Percentiles rank a stretch among this genome's conserved stretches.
These are phyloP conservation scores for Rhegmatorhina hoffmannsi DNA, from an alignment of 2,113 vertebrate species.

Conservation along the genomic window DNA sequence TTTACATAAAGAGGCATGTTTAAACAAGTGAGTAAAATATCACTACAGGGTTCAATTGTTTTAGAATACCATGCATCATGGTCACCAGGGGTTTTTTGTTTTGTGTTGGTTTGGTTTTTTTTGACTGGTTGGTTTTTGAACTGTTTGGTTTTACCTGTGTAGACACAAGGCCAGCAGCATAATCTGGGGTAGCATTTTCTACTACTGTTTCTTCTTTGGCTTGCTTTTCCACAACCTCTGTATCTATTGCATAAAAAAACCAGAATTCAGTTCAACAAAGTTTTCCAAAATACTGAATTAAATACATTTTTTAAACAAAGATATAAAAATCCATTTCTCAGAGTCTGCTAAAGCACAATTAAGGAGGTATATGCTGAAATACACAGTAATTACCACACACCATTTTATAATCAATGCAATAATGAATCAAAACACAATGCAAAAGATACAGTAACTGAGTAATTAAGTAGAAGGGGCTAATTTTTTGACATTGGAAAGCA, in stretches of 20 bases:
- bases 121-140: background rate
- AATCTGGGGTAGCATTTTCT: conserved; percentile 96
- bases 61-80: background rate
- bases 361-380: background rate
- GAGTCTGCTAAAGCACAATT: background rate
- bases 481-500: background rate
- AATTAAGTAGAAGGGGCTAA: background rate
- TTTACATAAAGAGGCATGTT: background rate
- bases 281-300: background rate
- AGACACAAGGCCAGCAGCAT: conserved; percentile 94
- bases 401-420: background rate
- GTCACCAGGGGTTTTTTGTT: too few species aligned
- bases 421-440: background rate
- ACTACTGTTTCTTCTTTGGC: conserved; percentile 93
- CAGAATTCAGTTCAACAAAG: background rate
- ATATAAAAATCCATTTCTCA: background rate
- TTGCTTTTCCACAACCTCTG: conserved; percentile 90
- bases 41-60: background rate
- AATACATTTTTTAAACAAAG: background rate
- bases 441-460: background rate
- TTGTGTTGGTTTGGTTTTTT: background rate
- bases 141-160: conserved; percentile 82
- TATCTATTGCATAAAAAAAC: conserved; percentile 75
- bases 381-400: background rate
- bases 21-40: background rate